Conservation (phyloP, 1,140 invertebrate genomes). For the Nylanderia fulva region DNA sequence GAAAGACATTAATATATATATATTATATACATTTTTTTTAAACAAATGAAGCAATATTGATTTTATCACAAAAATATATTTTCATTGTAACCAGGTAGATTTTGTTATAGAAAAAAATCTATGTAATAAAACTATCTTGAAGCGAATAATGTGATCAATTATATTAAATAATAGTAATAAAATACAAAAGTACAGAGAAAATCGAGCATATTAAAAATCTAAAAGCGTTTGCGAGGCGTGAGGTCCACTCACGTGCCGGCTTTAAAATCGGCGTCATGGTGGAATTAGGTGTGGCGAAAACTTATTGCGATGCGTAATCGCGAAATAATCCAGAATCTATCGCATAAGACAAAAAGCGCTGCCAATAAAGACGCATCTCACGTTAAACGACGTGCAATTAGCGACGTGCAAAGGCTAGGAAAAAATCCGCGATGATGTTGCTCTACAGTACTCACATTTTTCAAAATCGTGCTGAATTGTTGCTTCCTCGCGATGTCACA, state of each 20-base stretch:
- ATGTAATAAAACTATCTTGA: not conserved
- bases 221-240: conserved; percentile 10
- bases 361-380: not conserved
- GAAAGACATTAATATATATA: conserved; percentile 1
- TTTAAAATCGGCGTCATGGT: conserved; percentile 26
- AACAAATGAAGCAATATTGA: not conserved
- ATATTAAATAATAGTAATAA: not conserved
- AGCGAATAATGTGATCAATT: not conserved
- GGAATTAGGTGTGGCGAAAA: not conserved
- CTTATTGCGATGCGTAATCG: not conserved
- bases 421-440: conserved; percentile 26
- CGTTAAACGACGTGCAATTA: conserved; percentile 7
- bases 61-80: not conserved
- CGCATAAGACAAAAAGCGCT: not conserved
- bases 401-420: not conserved
- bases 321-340: not conserved
- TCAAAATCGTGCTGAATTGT: conserved; percentile 89
- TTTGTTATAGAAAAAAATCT: conserved; percentile 45
- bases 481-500: conserved; percentile 86
- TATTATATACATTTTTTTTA: not conserved
- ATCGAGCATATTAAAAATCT: not conserved
- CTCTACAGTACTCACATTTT: conserved; percentile 88
- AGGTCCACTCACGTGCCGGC: conserved; percentile 53
- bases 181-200: not conserved
- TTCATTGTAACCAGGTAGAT: not conserved